A percentile compares a stretch with the other conserved stretches of the same genome.
Conservation (phyloP, 2,797 vertebrate genomes). For the Gambusia yucatana region DNA sequence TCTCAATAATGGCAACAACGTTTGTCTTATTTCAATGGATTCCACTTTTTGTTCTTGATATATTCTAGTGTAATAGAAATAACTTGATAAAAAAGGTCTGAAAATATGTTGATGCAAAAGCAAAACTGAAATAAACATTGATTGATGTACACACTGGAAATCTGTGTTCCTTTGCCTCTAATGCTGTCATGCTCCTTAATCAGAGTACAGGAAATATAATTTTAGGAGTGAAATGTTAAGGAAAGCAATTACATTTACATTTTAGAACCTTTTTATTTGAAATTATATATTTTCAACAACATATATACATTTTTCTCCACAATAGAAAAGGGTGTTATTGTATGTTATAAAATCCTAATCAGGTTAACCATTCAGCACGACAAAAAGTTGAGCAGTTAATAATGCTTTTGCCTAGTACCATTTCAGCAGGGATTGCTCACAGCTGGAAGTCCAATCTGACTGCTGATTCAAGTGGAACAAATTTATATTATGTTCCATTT, state of each 20-base stretch:
- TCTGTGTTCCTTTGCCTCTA: slow-evolving; percentile 27
- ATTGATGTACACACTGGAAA: slow-evolving; percentile 80
- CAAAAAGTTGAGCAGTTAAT: too few species aligned
- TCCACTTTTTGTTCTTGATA: slow-evolving; percentile 84
- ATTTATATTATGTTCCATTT: neutral
- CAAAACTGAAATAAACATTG: slow-evolving; percentile 86
- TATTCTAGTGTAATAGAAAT: slow-evolving; percentile 85
- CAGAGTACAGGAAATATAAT: neutral
- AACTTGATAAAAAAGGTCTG: slow-evolving; percentile 77
- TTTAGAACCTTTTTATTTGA: neutral
- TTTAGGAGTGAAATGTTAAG: neutral
- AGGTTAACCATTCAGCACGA: too few species aligned
- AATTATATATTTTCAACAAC: too few species aligned
- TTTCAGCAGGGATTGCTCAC: neutral
- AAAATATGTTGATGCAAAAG: slow-evolving; percentile 85
- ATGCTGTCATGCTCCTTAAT: neutral
- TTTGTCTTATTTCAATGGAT: slow-evolving; percentile 84
- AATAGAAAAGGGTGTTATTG: too few species aligned
- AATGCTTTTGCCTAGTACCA: too few species aligned
- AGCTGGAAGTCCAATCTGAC: neutral
- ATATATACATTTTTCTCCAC: too few species aligned
- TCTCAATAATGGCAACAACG: slow-evolving; percentile 78
- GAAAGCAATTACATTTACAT: neutral
- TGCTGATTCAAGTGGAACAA: neutral
- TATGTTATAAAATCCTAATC: too few species aligned